phyloP scores from a whole-genome alignment of 2,113 vertebrate genomes.

The Pomatostomus ruficeps region DNA sequence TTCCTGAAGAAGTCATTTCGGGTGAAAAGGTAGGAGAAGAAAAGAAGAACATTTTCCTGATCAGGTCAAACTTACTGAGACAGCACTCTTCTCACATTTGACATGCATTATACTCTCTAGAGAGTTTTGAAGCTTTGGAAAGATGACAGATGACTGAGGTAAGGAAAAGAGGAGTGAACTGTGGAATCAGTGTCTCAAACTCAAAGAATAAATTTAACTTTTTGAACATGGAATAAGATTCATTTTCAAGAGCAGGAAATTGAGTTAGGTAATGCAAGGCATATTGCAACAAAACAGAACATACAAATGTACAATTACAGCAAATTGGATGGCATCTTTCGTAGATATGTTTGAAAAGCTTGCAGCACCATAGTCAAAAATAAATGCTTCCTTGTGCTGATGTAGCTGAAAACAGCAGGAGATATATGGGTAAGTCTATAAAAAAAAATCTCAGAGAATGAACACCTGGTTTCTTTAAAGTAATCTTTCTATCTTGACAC shows the following conservation, averaged over 20 bases:
- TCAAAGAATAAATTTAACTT: not conserved
- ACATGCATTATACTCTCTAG: not conserved
- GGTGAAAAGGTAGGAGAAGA: constrained; percentile 35
- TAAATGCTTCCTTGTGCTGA: not conserved
- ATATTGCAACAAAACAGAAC: not conserved
- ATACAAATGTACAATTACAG: not conserved
- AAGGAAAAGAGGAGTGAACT: not conserved
- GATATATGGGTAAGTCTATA: not conserved
- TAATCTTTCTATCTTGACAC: constrained; percentile 69
- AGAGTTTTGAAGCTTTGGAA: constrained; percentile 31
- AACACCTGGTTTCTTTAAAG: constrained; percentile 54
- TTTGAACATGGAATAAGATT: not conserved
- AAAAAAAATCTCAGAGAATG: not conserved
- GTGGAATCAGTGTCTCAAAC: not conserved
- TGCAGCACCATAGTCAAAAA: not conserved
- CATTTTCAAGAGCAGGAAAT: not conserved
- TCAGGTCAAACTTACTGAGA: constrained; percentile 15
- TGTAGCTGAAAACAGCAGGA: not conserved
- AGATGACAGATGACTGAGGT: constrained; percentile 23
- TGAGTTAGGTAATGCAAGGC: not conserved
- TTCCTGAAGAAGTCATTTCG: constrained; percentile 46
- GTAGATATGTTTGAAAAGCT: not conserved
- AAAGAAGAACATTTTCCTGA: constrained; percentile 18
- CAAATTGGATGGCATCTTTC: not conserved
- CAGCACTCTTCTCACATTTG: not conserved